phyloP scores from a whole-genome alignment of 2,888 invertebrate species.

The Scaptomyza tumidula region DNA sequence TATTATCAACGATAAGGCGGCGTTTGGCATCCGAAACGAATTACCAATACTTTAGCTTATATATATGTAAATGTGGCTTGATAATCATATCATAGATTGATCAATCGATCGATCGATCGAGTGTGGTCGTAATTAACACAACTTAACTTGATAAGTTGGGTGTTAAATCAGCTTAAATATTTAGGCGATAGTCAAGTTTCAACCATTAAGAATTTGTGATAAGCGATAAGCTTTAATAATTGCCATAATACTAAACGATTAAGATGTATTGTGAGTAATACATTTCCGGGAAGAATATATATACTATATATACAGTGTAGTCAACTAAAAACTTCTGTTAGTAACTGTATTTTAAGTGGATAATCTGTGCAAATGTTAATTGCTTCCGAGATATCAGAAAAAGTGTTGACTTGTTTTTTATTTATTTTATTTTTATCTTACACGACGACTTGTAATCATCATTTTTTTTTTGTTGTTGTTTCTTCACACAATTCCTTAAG shows the following conservation, averaged over 20 bases:
- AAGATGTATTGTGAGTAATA: conserved; percentile 12
- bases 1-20: background rate
- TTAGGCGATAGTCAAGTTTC: conserved; percentile 6
- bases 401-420: conserved; percentile 19
- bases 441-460: conserved; percentile 10
- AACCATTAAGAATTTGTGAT: conserved; percentile 16
- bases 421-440: conserved; percentile 1
- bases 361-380: conserved; percentile 35
- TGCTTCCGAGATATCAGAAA: conserved; percentile 30
- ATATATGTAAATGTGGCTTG: conserved; percentile 39
- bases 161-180: conserved; percentile 18
- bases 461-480: background rate
- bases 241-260: conserved; percentile 33
- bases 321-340: conserved; percentile 1
- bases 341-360: conserved; percentile 22
- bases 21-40: background rate
- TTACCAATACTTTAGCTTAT: conserved; percentile 1
- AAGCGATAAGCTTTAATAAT: conserved; percentile 30
- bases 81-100: conserved; percentile 50
- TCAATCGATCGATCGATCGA: conserved; percentile 7
- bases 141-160: conserved; percentile 49
- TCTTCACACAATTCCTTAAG: conserved; percentile 14
- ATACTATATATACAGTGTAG: background rate
- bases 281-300: conserved; percentile 6
- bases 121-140: conserved; percentile 49